Conservation (phyloP, 2,797 vertebrate genomes). For the Threskiornis aethiopicus region DNA sequence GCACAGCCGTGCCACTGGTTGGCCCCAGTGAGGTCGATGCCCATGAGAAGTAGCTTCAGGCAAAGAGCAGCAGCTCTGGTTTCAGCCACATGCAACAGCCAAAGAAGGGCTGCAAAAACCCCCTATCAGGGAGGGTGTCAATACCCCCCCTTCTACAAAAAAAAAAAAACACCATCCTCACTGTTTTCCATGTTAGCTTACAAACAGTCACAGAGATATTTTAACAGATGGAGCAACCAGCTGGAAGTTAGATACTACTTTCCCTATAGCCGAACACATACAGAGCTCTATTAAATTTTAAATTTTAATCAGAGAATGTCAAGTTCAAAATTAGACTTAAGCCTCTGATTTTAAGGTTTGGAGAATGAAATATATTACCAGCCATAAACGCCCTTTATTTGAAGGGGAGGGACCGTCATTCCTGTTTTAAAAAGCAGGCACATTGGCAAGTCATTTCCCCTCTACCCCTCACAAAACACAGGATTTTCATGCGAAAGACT, state of each 20-base stretch:
- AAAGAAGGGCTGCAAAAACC: not conserved
- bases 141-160: not conserved
- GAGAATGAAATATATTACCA: not conserved
- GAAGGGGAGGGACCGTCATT: not conserved
- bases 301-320: slow-evolving; percentile 49
- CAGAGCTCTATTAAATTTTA: not conserved
- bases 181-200: not conserved
- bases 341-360: not conserved
- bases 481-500: not conserved
- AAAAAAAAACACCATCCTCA: not conserved
- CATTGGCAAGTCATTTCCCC: not conserved
- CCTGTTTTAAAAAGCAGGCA: slow-evolving; percentile 18
- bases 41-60: not conserved
- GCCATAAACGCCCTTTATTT: not conserved
- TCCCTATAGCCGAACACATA: slow-evolving; percentile 15
- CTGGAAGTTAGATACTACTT: not conserved
- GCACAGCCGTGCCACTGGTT: rapidly evolving
- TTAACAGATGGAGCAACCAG: slow-evolving; percentile 23
- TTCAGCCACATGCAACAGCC: not conserved
- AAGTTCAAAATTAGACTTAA: slow-evolving; percentile 2
- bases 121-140: not conserved
- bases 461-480: not conserved
- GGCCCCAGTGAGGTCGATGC: rapidly evolving
- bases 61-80: not conserved
- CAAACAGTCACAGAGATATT: not conserved